Evolutionary conservation across 1,140 invertebrate genomes (phyloP).

Genomic region (Vanessa tameamea): DNA sequence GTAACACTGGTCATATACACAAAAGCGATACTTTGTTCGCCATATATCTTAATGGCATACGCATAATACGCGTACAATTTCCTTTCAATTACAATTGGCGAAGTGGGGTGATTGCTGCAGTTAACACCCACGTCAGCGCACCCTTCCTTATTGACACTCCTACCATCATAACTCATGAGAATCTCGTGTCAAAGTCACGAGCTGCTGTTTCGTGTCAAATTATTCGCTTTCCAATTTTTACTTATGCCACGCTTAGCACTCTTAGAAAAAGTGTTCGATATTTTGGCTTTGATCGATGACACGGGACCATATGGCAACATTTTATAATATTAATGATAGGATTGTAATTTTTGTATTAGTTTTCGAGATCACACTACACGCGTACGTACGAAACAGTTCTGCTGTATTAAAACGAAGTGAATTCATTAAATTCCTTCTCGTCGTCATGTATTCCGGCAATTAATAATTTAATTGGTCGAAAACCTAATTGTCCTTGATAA

Average conservation of each 20-base stretch:
- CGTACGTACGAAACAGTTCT: no score
- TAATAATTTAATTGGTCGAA: conserved; percentile 6
- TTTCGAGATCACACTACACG: no score
- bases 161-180: not conserved
- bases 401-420: not conserved
- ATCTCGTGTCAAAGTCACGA: not conserved
- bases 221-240: no score
- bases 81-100: conserved; percentile 28
- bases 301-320: no score
- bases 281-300: no score
- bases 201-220: no score
- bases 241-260: no score
- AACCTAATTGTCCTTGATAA: conserved; percentile 14
- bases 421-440: not conserved
- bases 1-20: not conserved
- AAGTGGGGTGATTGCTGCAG: conserved; percentile 18
- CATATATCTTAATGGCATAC: not conserved
- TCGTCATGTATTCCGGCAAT: not conserved
- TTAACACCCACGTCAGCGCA: conserved; percentile 24
- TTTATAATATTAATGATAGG: no score
- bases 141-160: conserved; percentile 23
- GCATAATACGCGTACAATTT: conserved; percentile 1
- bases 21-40: not conserved
- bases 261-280: no score
- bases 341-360: no score